Evolutionary conservation across 2,797 vertebrate species (phyloP).

Genomic region (Cynopterus sphinx): DNA sequence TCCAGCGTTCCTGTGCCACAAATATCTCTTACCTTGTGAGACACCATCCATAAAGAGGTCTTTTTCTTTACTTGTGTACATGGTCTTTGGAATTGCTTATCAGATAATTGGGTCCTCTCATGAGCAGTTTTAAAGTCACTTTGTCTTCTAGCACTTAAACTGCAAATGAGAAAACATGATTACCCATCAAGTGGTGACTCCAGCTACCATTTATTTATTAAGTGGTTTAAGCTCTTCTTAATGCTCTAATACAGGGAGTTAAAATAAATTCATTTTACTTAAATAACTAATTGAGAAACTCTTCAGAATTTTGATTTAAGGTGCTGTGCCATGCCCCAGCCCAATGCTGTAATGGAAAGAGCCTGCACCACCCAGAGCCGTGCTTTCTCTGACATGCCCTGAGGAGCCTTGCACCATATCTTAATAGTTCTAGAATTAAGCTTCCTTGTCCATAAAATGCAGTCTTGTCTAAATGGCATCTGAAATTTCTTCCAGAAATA

Average conservation of each 20-base stretch:
- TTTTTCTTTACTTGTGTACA: background rate
- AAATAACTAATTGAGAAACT: constrained; percentile 35
- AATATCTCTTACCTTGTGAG: constrained; percentile 73
- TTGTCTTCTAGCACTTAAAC: constrained; percentile 67
- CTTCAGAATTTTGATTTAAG: background rate
- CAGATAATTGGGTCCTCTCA: constrained; percentile 67
- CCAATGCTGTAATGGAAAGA: background rate
- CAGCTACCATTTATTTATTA: constrained; percentile 46
- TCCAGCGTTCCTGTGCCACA: constrained; percentile 51
- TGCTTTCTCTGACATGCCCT: background rate
- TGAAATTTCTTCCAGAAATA: constrained; percentile 14
- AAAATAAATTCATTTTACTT: constrained; percentile 52
- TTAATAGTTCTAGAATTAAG: background rate
- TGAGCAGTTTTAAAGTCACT: constrained; percentile 64
- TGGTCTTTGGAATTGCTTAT: constrained; percentile 66
- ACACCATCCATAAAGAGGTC: constrained; percentile 59
- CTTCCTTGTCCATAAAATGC: background rate
- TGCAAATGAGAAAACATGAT: constrained; percentile 63
- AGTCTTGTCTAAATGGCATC: background rate
- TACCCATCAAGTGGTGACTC: constrained; percentile 55
- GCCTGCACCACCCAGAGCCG: accelerated
- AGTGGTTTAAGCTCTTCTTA: constrained; percentile 57
- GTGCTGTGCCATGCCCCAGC: background rate
- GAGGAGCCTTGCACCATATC: background rate
- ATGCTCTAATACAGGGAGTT: background rate